Conservation (phyloP, 2,888 invertebrate genomes). For the Euphydryas editha region DNA sequence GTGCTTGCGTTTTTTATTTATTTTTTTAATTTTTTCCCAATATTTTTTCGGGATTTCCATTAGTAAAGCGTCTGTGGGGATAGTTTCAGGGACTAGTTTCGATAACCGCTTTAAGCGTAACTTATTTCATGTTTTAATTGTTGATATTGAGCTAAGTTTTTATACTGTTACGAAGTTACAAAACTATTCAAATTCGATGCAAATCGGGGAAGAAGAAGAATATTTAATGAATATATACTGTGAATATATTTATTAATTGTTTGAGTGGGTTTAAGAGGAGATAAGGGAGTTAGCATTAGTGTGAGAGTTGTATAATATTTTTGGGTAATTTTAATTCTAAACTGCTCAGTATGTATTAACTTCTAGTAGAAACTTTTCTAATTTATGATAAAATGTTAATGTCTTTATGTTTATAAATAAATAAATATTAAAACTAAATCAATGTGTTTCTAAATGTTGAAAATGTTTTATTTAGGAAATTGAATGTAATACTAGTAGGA, state of each 20-base stretch:
- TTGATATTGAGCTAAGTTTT: background rate
- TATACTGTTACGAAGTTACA: background rate
- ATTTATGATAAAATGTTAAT: no score
- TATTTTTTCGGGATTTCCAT: constrained; percentile 82
- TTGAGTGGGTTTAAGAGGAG: no score
- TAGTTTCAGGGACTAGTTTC: constrained; percentile 60
- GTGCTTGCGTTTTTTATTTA: constrained; percentile 58
- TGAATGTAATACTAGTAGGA: background rate
- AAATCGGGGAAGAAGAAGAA: background rate
- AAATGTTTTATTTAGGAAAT: background rate
- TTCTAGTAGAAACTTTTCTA: no score
- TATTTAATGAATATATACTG: background rate
- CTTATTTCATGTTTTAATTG: constrained; percentile 25
- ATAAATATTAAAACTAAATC: background rate
- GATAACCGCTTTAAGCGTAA: constrained; percentile 55
- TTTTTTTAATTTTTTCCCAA: constrained; percentile 74
- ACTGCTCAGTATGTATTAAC: no score
- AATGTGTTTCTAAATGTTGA: no score
- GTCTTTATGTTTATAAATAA: no score
- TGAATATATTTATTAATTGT: no score
- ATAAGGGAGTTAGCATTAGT: no score
- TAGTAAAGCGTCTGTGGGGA: constrained; percentile 72
- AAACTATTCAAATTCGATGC: background rate
- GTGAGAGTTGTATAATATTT: no score
- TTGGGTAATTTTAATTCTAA: no score